These are phyloP conservation scores for Rhingia campestris DNA, from an alignment of 2,888 invertebrate species.

Conservation along the genomic window DNA sequence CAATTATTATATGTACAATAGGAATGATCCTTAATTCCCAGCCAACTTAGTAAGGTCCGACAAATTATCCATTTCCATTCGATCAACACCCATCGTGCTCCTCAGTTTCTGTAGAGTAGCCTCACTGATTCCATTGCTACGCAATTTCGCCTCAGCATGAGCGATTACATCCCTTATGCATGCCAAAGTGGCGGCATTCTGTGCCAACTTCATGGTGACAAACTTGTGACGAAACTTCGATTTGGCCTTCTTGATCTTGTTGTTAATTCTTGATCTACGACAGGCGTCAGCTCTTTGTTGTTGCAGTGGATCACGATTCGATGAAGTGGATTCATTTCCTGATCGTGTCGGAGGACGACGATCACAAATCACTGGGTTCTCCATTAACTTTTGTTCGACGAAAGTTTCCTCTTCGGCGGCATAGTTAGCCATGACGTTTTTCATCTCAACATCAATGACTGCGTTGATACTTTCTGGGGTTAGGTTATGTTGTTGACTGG, in stretches of 20 bases:
- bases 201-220: conserved; percentile 77
- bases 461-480: conserved; percentile 75
- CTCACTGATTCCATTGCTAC: conserved; percentile 76
- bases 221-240: conserved; percentile 79
- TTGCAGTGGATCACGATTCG: conserved; percentile 31
- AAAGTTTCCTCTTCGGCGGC: conserved; percentile 78
- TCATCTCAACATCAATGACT: conserved; percentile 77
- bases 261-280: conserved; percentile 79
- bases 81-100: conserved; percentile 76
- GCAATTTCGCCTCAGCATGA: conserved; percentile 77
- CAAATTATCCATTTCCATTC: conserved; percentile 28
- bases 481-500: not conserved
- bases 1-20: no score
- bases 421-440: conserved; percentile 77
- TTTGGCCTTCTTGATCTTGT: conserved; percentile 80
- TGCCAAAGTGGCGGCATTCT: conserved; percentile 76
- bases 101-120: conserved; percentile 76
- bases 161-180: conserved; percentile 78
- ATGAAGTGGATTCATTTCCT: conserved; percentile 14
- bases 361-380: conserved; percentile 79
- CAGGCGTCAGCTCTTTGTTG: conserved; percentile 78
- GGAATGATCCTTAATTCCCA: no score
- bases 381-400: conserved; percentile 78
- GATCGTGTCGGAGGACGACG: conserved; percentile 72
- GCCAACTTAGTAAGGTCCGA: conserved; percentile 20